Conservation (phyloP, 2,797 vertebrate genomes). For the Sebastiscus tertius region DNA sequence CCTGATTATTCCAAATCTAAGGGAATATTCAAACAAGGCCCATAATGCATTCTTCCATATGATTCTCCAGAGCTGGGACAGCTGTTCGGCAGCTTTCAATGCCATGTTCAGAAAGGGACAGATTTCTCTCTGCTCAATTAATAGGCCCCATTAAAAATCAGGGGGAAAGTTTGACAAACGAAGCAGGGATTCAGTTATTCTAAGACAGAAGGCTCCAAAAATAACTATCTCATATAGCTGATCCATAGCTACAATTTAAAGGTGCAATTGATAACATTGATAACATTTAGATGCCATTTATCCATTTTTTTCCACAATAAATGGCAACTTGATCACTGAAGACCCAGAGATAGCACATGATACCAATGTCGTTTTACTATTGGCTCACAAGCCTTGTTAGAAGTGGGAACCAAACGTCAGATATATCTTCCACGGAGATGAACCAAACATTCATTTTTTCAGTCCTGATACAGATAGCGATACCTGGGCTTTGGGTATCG, state of each 20-base stretch:
- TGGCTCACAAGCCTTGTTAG: too few relatives aligned
- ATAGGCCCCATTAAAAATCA: constrained; percentile 74
- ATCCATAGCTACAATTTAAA: constrained; percentile 35
- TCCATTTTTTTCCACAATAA: too few relatives aligned
- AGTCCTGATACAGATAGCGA: too few relatives aligned
- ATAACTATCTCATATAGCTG: constrained; percentile 11
- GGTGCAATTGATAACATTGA: too few relatives aligned
- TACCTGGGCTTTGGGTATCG: too few relatives aligned
- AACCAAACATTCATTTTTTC: too few relatives aligned
- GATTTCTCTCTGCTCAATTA: constrained; percentile 80
- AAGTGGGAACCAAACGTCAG: too few relatives aligned
- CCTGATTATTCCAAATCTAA: constrained; percentile 84
- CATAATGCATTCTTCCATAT: constrained; percentile 82
- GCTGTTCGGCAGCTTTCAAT: constrained; percentile 79
- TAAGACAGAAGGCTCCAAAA: constrained; percentile 16
- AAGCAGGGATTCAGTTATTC: constrained; percentile 57
- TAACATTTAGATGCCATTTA: too few relatives aligned
- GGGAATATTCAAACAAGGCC: constrained; percentile 83
- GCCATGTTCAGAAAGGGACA: constrained; percentile 76
- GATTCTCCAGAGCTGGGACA: constrained; percentile 81
- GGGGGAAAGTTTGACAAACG: constrained; percentile 67
- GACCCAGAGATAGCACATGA: too few relatives aligned
- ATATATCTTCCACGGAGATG: too few relatives aligned
- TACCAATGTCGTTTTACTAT: too few relatives aligned
- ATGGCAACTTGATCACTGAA: too few relatives aligned